Evolutionary conservation across 2,888 invertebrate genomes (phyloP), one percentile per base, ranked within the genome.

Genomic region (Neoscelio sp.): DNA sequence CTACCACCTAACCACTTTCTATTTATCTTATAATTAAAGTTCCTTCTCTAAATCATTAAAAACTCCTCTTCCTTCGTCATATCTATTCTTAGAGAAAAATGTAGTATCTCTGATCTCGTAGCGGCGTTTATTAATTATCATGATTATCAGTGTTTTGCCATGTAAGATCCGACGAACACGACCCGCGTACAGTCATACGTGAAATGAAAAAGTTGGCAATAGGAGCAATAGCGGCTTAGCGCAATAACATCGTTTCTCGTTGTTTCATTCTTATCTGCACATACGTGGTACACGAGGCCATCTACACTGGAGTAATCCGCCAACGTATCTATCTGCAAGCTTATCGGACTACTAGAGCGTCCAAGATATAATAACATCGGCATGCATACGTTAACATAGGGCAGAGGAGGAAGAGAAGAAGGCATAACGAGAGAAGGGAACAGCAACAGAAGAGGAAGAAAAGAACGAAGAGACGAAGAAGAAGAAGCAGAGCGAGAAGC

Each of bases 221-320:
- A 23, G 70, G 20, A 58, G 58, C 58, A 48, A 18, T n/a, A 48
- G 56, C 73, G 64, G 73, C 56, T 46, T 33, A 46, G 71, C 71
- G 78, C 73, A 78, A 78, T 67, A 78, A 78, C 73, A 78, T 73
- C 74, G 65, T 79, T 70, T 42, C 74, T 64, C 40, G 74, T 74
- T 74, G 67, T 74, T 68, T 33, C 65, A 23, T 44, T 46, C 67
- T 78, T 78, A 68, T 78, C 68, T 78, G 54, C 71, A 33, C 73
- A 46, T 62, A 73, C 73, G 68, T 68, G 68, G 56, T 64, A 73
- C 74, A 62, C 68, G 78, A 68, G 73, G 68, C 54, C 78, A 64
- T 78, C 73, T 50, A 38, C 78, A 44, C 33, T 38, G 46, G 38
- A 52, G 52, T 70, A 75, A 79, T 75, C 74, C 52, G 74, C 64